These are phyloP conservation scores for Diadumene lineata DNA, from an alignment of 92 coral and sea anemone genomes.

Conservation along the genomic window DNA sequence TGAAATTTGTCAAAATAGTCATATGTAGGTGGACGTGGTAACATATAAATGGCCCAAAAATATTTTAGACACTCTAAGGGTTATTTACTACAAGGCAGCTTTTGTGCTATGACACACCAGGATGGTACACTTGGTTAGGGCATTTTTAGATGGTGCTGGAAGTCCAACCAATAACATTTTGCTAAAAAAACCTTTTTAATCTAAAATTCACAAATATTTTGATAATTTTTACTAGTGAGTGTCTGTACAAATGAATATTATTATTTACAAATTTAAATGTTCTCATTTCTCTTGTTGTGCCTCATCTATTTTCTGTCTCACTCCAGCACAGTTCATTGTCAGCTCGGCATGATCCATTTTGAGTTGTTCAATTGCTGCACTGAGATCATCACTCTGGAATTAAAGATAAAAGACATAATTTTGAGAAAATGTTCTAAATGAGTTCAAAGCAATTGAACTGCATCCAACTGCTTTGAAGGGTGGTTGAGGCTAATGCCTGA, in stretches of 20 bases:
- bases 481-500: too few species aligned
- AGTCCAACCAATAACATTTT: too few species aligned
- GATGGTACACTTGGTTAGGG: too few species aligned
- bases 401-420: not conserved
- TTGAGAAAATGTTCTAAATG: not conserved
- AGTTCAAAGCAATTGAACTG: not conserved
- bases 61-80: too few species aligned
- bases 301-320: slow-evolving; percentile 85
- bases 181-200: too few species aligned
- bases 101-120: too few species aligned
- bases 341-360: slow-evolving; percentile 97
- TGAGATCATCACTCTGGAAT: slow-evolving; percentile 78
- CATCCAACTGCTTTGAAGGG: not conserved
- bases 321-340: slow-evolving; percentile 96
- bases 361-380: slow-evolving; percentile 69
- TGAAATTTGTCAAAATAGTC: too few species aligned
- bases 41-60: too few species aligned
- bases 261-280: not conserved
- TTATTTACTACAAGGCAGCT: too few species aligned
- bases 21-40: too few species aligned
- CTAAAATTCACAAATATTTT: not conserved
- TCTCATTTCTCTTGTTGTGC: slow-evolving; percentile 63
- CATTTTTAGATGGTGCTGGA: too few species aligned
- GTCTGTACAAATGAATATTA: too few species aligned
- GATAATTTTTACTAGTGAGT: not conserved